Conservation (phyloP, 2,888 invertebrate species). For the Bombyx huttoni region DNA sequence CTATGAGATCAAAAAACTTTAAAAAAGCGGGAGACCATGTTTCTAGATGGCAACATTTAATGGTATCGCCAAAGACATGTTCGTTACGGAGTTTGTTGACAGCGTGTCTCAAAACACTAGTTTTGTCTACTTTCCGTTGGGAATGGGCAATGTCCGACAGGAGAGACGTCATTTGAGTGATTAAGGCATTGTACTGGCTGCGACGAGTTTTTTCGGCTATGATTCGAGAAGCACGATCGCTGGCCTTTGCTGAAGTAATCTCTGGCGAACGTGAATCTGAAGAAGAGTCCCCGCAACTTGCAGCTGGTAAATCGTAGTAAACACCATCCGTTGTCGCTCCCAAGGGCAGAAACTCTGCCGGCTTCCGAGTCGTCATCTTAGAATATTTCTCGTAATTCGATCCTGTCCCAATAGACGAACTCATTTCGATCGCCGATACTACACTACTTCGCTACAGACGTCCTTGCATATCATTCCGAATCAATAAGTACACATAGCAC, state of each 20-base stretch:
- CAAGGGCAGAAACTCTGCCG: conserved; percentile 36
- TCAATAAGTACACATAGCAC: conserved; percentile 10
- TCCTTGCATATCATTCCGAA: conserved; percentile 32
- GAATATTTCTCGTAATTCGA: conserved; percentile 31
- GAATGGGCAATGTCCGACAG: conserved; percentile 89
- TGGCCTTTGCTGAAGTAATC: conserved; percentile 64
- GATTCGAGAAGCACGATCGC: conserved; percentile 86
- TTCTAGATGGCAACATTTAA: conserved; percentile 57
- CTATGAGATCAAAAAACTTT: conserved; percentile 76
- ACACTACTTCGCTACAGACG: conserved; percentile 20
- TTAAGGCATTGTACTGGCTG: conserved; percentile 89
- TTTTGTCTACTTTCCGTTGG: conserved; percentile 90
- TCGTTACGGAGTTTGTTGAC: conserved; percentile 88
- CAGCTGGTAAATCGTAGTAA: conserved; percentile 28
- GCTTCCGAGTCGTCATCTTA: conserved; percentile 28
- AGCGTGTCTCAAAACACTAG: conserved; percentile 87
- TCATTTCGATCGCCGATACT: conserved; percentile 33
- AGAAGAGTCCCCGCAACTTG: conserved; percentile 52
- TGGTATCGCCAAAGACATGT: conserved; percentile 75
- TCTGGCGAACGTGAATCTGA: conserved; percentile 59
- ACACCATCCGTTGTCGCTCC: conserved; percentile 27
- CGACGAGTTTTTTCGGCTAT: conserved; percentile 92
- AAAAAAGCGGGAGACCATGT: conserved; percentile 73
- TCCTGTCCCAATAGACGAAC: conserved; percentile 36
- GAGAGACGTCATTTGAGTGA: conserved; percentile 84